phyloP scores from a whole-genome alignment of 1,140 invertebrate genomes.

The Globodera rostochiensis region DNA sequence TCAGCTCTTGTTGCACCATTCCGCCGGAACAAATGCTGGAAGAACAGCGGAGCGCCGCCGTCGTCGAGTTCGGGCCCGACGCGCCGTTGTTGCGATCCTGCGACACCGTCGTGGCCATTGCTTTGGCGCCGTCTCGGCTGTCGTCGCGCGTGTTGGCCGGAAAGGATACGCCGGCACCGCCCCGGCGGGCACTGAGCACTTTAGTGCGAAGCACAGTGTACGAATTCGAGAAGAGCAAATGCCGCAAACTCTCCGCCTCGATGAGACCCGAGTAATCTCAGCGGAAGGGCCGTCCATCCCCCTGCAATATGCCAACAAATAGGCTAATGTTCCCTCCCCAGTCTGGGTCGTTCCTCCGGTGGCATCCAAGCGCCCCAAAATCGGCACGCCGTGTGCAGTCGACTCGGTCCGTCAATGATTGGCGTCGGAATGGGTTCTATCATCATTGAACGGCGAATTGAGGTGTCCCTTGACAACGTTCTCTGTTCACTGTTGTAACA shows the following conservation, averaged over 20 bases:
- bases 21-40: background rate
- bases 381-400: background rate
- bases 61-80: background rate
- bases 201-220: slow-evolving; percentile 20
- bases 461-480: slow-evolving; percentile 15
- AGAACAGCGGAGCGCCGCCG: background rate
- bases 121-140: slow-evolving; percentile 18
- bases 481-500: too few relatives aligned
- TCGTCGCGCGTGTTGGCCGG: slow-evolving; percentile 26
- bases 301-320: background rate
- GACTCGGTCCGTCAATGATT: background rate
- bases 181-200: slow-evolving; percentile 9
- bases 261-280: slow-evolving; percentile 16
- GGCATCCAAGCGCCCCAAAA: background rate
- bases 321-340: background rate
- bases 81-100: slow-evolving; percentile 3
- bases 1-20: background rate
- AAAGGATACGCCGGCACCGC: slow-evolving; percentile 17
- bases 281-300: too few relatives aligned
- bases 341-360: background rate
- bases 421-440: slow-evolving; percentile 4
- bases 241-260: slow-evolving; percentile 25
- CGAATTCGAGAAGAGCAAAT: background rate
- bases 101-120: slow-evolving; percentile 19
- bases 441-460: slow-evolving; percentile 23